A percentile compares a stretch with the other conserved stretches of the same genome.
Evolutionary conservation across 2,113 vertebrate species (phyloP).

Genomic region (Dipodomys merriami): DNA sequence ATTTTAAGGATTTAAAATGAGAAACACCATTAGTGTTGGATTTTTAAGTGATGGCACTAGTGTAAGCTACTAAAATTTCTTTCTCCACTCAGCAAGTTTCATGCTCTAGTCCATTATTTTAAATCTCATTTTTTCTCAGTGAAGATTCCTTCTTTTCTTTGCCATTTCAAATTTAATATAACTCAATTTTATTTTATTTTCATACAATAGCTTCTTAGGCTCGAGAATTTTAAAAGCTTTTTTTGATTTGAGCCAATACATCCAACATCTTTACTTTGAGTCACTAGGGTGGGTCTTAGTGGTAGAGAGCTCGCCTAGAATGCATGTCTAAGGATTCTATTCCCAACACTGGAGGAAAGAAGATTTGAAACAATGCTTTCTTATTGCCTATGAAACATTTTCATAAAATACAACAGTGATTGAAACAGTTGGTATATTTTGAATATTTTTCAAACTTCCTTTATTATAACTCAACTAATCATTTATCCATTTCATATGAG

Average conservation of each 20-base stretch:
- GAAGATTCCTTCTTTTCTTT: not conserved
- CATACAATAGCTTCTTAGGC: not conserved
- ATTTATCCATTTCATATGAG: not conserved
- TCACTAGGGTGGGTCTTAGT: too few species aligned
- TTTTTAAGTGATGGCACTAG: not conserved
- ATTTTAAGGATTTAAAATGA: too few species aligned
- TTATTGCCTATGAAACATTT: not conserved
- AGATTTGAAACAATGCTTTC: constrained; percentile 6
- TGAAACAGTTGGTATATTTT: not conserved
- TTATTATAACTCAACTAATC: not conserved
- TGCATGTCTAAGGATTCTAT: too few species aligned
- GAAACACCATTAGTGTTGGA: not conserved
- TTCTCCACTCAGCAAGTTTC: too few species aligned
- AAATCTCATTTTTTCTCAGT: not conserved
- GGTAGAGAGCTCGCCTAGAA: not conserved
- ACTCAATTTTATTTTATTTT: not conserved
- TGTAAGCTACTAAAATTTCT: not conserved
- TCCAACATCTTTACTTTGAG: not conserved
- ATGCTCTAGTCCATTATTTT: not conserved
- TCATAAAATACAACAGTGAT: not conserved
- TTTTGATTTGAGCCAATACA: not conserved
- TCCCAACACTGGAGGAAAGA: not conserved
- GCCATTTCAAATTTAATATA: constrained; percentile 1
- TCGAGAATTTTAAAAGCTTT: not conserved
- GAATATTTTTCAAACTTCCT: not conserved